Evolutionary conservation across 2,113 vertebrate genomes (phyloP).

Genomic region (Chaetorhynchus papuensis): DNA sequence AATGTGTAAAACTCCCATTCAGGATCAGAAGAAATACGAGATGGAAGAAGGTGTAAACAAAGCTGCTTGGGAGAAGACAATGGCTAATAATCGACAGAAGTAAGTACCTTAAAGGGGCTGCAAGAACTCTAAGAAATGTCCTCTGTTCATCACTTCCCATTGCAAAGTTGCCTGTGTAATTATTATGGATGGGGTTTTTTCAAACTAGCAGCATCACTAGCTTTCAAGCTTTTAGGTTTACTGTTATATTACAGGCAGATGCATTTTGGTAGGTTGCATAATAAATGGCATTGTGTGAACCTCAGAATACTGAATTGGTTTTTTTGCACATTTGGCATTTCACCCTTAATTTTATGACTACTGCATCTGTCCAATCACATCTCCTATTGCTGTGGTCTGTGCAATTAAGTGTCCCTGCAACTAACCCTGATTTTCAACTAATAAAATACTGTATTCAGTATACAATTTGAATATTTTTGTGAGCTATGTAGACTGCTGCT

Average conservation of each 20-base stretch:
- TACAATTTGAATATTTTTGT: background rate
- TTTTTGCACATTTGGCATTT: background rate
- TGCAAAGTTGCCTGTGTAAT: background rate
- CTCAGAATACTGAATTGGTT: background rate
- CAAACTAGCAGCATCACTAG: background rate
- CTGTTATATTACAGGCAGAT: background rate
- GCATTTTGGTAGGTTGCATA: background rate
- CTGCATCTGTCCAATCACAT: background rate
- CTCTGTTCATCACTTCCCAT: background rate
- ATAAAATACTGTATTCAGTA: background rate
- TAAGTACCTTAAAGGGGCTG: slow-evolving; percentile 61
- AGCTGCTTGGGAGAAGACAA: slow-evolving; percentile 91
- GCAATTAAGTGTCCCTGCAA: background rate
- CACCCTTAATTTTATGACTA: background rate
- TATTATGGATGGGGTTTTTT: background rate
- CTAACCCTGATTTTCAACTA: background rate
- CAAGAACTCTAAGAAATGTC: background rate
- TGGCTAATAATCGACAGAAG: slow-evolving; percentile 86
- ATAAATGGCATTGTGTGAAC: background rate
- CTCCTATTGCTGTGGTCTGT: background rate
- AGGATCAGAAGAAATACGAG: slow-evolving; percentile 91
- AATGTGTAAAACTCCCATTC: background rate
- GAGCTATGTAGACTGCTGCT: background rate
- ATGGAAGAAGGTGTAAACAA: slow-evolving; percentile 85
- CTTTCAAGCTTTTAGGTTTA: background rate